phyloP scores from a whole-genome alignment of 2,113 vertebrate species.

The Rhabdomys dilectus region DNA sequence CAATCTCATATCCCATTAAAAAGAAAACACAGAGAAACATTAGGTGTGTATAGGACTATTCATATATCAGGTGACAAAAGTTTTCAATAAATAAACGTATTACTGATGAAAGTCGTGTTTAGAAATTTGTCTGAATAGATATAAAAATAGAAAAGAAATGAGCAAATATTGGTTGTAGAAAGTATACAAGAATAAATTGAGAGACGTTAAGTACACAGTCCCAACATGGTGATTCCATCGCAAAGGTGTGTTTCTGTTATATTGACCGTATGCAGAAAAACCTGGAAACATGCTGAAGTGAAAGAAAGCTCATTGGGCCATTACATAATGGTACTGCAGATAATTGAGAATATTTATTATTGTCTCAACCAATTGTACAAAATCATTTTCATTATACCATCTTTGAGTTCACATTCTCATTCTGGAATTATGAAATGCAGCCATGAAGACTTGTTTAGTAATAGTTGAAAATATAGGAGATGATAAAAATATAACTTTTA shows the following conservation, averaged over 20 bases:
- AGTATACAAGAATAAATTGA: background rate
- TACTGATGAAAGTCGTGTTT: background rate
- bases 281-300: background rate
- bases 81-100: background rate
- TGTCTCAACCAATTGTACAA: background rate
- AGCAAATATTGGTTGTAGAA: background rate
- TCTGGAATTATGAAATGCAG: background rate
- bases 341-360: constrained; percentile 44
- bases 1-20: background rate
- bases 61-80: background rate
- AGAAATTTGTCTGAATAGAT: background rate
- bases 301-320: background rate
- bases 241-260: background rate
- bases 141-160: constrained; percentile 9
- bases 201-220: background rate
- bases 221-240: background rate
- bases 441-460: background rate
- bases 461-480: background rate
- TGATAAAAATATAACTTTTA: background rate
- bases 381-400: background rate
- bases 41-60: background rate
- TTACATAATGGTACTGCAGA: background rate
- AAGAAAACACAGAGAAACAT: background rate
- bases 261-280: background rate
- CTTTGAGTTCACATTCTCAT: background rate